Evolutionary conservation across 2,888 invertebrate genomes (phyloP).

Genomic region (Neuroscelio doddi): DNA sequence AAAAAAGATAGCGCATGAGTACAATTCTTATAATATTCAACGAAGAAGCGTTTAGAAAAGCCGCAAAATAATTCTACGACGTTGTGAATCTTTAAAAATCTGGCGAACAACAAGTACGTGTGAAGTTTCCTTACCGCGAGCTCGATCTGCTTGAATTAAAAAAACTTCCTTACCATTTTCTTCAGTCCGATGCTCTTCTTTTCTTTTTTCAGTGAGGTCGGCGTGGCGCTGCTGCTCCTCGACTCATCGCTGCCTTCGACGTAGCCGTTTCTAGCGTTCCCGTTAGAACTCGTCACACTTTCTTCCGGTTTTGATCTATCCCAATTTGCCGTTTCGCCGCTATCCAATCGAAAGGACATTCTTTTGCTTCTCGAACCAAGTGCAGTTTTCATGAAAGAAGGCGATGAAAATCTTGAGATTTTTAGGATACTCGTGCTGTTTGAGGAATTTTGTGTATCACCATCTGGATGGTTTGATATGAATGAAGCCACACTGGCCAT

Average conservation of each 20-base stretch:
- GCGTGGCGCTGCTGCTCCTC: slow-evolving; percentile 56
- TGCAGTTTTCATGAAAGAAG: slow-evolving; percentile 72
- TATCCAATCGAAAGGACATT: slow-evolving; percentile 45
- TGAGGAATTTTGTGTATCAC: neutral
- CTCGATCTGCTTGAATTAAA: slow-evolving; percentile 74
- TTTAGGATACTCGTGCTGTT: slow-evolving; percentile 47
- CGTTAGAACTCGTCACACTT: too few relatives aligned
- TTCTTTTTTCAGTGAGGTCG: slow-evolving; percentile 71
- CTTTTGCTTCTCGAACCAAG: slow-evolving; percentile 68
- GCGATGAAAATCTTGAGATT: slow-evolving; percentile 58
- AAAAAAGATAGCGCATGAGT: too few relatives aligned
- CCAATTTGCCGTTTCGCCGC: slow-evolving; percentile 5
- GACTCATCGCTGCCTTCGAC: slow-evolving; percentile 63
- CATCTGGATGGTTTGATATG: too few relatives aligned
- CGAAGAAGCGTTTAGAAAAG: too few relatives aligned
- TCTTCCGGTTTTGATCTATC: slow-evolving; percentile 3
- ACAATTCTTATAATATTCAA: too few relatives aligned
- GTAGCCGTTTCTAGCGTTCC: slow-evolving; percentile 45
- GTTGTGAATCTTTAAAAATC: neutral
- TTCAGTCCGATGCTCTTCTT: slow-evolving; percentile 81
- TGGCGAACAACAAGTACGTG: neutral
- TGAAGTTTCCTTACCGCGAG: neutral
- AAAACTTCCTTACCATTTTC: slow-evolving; percentile 86
- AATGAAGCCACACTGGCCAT: neutral
- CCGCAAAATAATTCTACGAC: too few relatives aligned